Evolutionary conservation across 2,888 invertebrate species (phyloP).

Genomic region (Apamea anceps): DNA sequence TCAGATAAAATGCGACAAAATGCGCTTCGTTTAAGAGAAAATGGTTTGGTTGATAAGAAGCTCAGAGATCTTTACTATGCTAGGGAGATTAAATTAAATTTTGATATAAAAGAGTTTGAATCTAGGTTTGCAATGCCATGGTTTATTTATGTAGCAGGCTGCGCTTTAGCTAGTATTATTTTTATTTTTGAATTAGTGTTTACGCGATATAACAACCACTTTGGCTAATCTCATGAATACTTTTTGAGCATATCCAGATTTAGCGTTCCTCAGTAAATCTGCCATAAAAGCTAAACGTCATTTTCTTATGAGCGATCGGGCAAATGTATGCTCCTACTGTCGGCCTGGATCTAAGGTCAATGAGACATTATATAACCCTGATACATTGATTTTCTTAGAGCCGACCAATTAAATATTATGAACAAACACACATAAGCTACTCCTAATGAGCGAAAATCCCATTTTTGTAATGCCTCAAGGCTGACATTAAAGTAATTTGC

Average conservation of each 20-base stretch:
- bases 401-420: not conserved
- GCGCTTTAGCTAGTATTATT: conserved; percentile 5
- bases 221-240: not conserved
- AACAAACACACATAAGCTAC: not conserved
- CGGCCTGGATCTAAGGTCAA: not conserved
- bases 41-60: conserved; percentile 46
- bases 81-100: conserved; percentile 28
- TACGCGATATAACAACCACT: not conserved
- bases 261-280: not conserved
- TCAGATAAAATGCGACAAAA: conserved; percentile 34
- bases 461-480: not conserved
- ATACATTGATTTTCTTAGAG: not conserved
- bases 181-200: conserved; percentile 48
- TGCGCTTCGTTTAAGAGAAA: conserved; percentile 48
- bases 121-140: conserved; percentile 50
- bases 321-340: not conserved
- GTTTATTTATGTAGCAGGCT: conserved; percentile 54
- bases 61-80: conserved; percentile 33
- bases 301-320: not conserved
- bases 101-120: not conserved
- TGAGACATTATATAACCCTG: not conserved
- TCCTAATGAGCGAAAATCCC: not conserved
- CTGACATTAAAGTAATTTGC: not conserved
- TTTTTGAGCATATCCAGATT: not conserved
- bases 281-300: not conserved